Conservation (phyloP, 2,888 invertebrate genomes). For the Nymphalis polychloros region DNA sequence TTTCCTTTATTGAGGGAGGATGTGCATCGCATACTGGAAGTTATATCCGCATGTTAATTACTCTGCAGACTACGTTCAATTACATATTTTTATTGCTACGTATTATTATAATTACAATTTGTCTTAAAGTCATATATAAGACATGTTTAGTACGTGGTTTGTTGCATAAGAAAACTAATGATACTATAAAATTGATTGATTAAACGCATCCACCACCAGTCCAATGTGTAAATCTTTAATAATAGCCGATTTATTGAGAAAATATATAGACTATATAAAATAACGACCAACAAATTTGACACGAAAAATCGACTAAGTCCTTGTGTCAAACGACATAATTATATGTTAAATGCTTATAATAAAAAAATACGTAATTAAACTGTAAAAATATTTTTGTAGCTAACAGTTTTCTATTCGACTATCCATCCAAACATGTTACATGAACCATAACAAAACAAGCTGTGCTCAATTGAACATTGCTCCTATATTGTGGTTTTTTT, state of each 20-base stretch:
- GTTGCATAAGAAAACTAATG: no score
- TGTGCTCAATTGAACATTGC: conserved; percentile 18
- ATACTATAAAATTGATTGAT: no score
- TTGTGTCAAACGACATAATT: no score
- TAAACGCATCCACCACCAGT: no score
- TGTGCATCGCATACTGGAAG: conserved; percentile 40
- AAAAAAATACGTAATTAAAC: no score
- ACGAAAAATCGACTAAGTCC: no score
- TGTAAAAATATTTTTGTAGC: not conserved
- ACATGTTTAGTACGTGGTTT: not conserved
- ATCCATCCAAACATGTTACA: conserved; percentile 5
- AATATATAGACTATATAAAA: no score
- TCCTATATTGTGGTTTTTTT: conserved; percentile 28
- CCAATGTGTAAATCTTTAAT: no score
- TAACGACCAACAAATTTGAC: no score
- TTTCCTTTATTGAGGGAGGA: conserved; percentile 42
- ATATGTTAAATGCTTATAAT: no score
- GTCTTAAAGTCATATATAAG: not conserved
- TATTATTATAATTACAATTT: not conserved
- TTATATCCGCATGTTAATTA: conserved; percentile 63
- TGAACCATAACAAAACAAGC: conserved; percentile 13
- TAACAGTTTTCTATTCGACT: conserved; percentile 2
- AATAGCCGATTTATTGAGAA: no score
- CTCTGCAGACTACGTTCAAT: conserved; percentile 43
- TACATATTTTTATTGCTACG: conserved; percentile 3